phyloP scores from a whole-genome alignment of 2,797 vertebrate species.

The Amazona ochrocephala region DNA sequence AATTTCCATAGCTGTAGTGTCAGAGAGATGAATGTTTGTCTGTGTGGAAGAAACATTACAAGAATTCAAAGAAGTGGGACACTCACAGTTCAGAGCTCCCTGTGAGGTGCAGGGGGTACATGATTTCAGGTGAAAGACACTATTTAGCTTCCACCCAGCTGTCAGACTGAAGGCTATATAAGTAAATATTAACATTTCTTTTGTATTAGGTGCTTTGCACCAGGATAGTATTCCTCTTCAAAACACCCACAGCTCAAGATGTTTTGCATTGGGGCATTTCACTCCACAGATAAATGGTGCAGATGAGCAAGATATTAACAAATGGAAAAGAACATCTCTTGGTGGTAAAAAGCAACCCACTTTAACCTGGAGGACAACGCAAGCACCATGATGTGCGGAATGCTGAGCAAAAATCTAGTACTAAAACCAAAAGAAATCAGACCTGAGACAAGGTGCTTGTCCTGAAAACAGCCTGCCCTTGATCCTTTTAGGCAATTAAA shows the following conservation, averaged over 20 bases:
- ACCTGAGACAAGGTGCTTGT: not conserved
- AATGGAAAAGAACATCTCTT: not conserved
- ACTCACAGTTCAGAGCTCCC: not conserved
- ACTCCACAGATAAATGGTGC: fast-evolving
- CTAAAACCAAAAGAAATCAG: not conserved
- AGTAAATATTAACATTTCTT: not conserved
- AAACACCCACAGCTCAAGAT: not conserved
- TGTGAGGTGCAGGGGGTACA: fast-evolving
- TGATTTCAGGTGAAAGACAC: not conserved
- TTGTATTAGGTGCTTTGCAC: not conserved
- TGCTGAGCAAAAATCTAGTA: not conserved
- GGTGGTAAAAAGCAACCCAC: not conserved
- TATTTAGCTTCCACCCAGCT: not conserved
- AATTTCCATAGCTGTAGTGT: not conserved
- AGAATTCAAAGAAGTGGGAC: not conserved
- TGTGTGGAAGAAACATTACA: fast-evolving
- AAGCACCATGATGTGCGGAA: fast-evolving
- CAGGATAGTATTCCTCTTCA: not conserved
- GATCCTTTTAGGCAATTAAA: not conserved
- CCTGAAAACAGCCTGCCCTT: not conserved
- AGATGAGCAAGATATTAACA: not conserved
- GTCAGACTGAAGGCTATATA: not conserved
- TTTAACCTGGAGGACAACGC: not conserved
- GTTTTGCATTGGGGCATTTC: not conserved
- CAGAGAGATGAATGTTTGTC: not conserved